phyloP scores from a whole-genome alignment of 1,140 invertebrate genomes.

The Lucilia cuprina region DNA sequence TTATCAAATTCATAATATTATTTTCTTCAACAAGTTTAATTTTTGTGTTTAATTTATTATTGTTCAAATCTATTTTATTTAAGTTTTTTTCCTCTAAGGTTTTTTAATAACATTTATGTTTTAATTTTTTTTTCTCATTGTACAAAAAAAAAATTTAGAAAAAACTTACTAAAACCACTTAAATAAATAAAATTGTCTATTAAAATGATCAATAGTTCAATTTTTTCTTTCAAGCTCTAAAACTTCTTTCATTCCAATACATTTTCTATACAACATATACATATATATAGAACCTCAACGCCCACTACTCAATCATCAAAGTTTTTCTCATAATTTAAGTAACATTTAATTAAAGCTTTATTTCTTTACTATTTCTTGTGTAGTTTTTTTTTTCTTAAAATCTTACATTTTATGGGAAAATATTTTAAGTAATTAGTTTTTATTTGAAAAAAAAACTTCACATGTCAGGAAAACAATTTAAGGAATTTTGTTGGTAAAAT shows the following conservation, averaged over 20 bases:
- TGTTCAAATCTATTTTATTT: no score
- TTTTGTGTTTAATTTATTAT: no score
- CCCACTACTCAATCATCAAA: neutral
- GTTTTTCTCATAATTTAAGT: neutral
- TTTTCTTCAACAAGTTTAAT: no score
- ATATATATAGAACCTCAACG: neutral
- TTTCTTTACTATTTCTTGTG: neutral
- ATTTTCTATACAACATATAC: neutral
- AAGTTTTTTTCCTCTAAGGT: no score
- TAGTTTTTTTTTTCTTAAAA: neutral
- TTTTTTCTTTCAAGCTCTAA: slow-evolving; percentile 3
- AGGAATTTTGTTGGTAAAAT: neutral
- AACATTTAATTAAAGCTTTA: neutral
- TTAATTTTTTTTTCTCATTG: no score
- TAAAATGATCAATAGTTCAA: slow-evolving; percentile 3
- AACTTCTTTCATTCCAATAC: neutral
- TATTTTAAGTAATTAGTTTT: neutral
- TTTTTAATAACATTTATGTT: no score
- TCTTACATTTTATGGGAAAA: neutral
- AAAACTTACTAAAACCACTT: neutral
- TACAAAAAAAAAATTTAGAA: no score
- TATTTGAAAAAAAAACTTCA: neutral
- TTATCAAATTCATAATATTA: no score
- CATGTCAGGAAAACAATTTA: neutral
- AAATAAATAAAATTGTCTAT: neutral